Evolutionary conservation across 2,888 invertebrate species (phyloP), one percentile per base, ranked within the genome.

Genomic region (Thera britannica): DNA sequence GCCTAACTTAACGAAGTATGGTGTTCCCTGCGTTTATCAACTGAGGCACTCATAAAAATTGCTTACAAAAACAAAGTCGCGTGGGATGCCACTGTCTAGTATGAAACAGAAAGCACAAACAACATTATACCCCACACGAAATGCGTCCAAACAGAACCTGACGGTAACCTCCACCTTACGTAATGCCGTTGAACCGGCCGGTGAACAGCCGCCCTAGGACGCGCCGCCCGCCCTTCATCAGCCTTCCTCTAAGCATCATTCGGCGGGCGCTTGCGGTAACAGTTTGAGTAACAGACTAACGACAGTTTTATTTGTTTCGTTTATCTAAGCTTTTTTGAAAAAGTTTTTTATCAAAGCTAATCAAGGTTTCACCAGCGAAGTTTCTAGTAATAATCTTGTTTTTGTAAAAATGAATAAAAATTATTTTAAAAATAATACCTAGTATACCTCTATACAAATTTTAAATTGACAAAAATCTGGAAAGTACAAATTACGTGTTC

Each of bases 141-240:
- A 9, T 46, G 2, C 34, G 46, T 52, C 58, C 63, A 63, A 67
- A 67, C 67, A 67, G 44, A 48, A 46, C 52, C 41, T 23, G 59
- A 6, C 11, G 52, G 58, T 65, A 68, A 59, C 65, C 68, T 62
- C 55, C n/a, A 58, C 23, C 67, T 69, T 66, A 62, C 65, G 52
- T 69, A 65, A 63, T 70, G 69, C 62, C 69, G 52, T 66, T 63
- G 66, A 66, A 58, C 66, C 62, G 41, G 58, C 38, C 51, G 57
- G 63, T 49, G 65, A 60, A 62, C 72, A 74, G 68, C 77, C 78
- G 79, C 73, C 72, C 70, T 65, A 70, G 73, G 72, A 62, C 73
- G 70, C 62, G 60, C 70, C 62, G 72, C 67, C 72, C 72, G 73
- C 67, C 75, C 75, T 74, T 67, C 67, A 57, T 9, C 52, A 57